Conservation (phyloP, 2,797 vertebrate genomes). For the Corythornis leucogaster region DNA sequence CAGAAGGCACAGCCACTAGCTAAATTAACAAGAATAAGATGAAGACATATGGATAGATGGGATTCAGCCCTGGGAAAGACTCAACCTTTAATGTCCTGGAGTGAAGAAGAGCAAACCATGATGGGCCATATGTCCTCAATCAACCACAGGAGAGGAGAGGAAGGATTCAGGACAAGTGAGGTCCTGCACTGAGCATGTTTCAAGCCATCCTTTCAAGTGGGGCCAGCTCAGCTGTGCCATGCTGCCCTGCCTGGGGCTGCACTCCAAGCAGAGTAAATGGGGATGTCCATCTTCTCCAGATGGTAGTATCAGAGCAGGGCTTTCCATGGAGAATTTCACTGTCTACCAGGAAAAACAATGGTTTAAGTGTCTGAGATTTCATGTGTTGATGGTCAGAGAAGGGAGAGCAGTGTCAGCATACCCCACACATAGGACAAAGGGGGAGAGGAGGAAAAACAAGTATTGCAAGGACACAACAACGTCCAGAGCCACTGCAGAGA, state of each 20-base stretch:
- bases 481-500: not conserved
- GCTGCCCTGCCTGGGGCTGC: not conserved
- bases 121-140: not conserved
- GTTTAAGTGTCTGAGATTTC: not conserved
- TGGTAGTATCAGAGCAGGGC: not conserved
- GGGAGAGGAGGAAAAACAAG: accelerated
- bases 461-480: not conserved
- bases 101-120: constrained; percentile 26
- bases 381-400: not conserved
- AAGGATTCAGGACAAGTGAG: accelerated
- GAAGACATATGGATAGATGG: constrained; percentile 59
- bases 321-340: not conserved
- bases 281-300: not conserved
- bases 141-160: not conserved
- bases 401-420: not conserved
- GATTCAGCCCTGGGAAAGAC: constrained; percentile 51
- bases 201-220: not conserved
- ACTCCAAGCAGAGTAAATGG: not conserved
- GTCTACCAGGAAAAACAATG: not conserved
- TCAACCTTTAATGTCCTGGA: constrained; percentile 33
- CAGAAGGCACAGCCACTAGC: constrained; percentile 66
- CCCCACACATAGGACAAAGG: accelerated
- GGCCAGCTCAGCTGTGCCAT: not conserved
- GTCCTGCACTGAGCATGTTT: not conserved
- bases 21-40: constrained; percentile 61